phyloP scores from a whole-genome alignment of 2,888 invertebrate species.

The Perdita meconis region DNA sequence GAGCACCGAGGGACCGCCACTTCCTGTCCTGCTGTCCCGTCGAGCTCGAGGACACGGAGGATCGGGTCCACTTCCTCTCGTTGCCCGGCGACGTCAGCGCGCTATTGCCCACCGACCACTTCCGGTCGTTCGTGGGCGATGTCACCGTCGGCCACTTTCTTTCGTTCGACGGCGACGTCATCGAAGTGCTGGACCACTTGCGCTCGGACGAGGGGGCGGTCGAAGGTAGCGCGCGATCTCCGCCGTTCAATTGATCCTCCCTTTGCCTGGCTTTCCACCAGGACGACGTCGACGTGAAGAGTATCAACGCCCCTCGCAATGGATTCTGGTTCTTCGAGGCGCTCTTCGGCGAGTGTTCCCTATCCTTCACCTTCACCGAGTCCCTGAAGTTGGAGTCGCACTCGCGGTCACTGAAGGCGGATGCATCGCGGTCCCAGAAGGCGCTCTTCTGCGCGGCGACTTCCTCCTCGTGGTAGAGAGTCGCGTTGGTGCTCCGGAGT shows the following conservation, averaged over 20 bases:
- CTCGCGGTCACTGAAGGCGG: constrained; percentile 75
- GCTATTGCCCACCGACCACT: constrained; percentile 76
- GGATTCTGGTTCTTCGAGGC: constrained; percentile 79
- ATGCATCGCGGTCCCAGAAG: constrained; percentile 72
- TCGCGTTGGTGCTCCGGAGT: constrained; percentile 79
- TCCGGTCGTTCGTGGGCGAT: constrained; percentile 72
- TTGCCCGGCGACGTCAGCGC: constrained; percentile 66
- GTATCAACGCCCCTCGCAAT: constrained; percentile 78
- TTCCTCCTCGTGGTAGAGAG: constrained; percentile 77
- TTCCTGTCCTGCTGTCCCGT: constrained; percentile 81
- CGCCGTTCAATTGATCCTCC: constrained; percentile 75
- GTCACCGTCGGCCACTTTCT: constrained; percentile 75
- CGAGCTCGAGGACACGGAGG: constrained; percentile 75
- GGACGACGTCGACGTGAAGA: constrained; percentile 82
- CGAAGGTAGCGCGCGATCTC: constrained; percentile 35
- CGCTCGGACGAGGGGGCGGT: constrained; percentile 72
- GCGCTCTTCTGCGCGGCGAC: constrained; percentile 67
- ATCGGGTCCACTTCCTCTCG: constrained; percentile 78
- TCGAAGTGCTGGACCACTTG: constrained; percentile 77
- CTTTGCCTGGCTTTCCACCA: constrained; percentile 83
- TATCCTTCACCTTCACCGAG: constrained; percentile 65
- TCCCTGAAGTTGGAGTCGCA: constrained; percentile 73
- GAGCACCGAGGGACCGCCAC: constrained; percentile 84
- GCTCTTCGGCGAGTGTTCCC: constrained; percentile 71
- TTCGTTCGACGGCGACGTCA: constrained; percentile 76